phyloP scores from a whole-genome alignment of 2,888 invertebrate genomes.

The Campoplex capitator region DNA sequence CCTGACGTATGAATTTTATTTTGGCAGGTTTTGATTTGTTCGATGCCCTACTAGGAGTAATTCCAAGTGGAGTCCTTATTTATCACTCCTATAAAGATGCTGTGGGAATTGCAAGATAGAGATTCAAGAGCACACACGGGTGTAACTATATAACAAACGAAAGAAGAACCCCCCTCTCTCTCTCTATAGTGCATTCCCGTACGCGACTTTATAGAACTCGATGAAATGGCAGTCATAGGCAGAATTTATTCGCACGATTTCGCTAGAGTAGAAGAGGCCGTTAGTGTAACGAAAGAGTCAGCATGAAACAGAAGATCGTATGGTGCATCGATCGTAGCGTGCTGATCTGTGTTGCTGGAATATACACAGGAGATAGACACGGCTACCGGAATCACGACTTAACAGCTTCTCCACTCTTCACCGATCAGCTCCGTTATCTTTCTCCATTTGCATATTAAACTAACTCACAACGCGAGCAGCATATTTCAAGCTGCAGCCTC shows the following conservation, averaged over 20 bases:
- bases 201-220: slow-evolving; percentile 11
- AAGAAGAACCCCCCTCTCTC: slow-evolving; percentile 20
- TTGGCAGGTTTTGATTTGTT: not conserved
- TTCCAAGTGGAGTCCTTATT: slow-evolving; percentile 77
- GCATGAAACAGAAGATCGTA: slow-evolving; percentile 65
- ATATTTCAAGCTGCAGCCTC: slow-evolving; percentile 77
- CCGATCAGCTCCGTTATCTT: slow-evolving; percentile 83
- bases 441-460: slow-evolving; percentile 84
- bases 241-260: slow-evolving; percentile 39
- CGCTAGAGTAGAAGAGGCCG: slow-evolving; percentile 44
- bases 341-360: slow-evolving; percentile 35
- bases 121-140: slow-evolving; percentile 32
- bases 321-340: slow-evolving; percentile 52
- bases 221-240: slow-evolving; percentile 4
- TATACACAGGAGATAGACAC: slow-evolving; percentile 75
- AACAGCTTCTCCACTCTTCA: slow-evolving; percentile 80
- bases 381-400: slow-evolving; percentile 84
- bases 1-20: not conserved
- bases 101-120: slow-evolving; percentile 49
- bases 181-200: not conserved
- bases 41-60: slow-evolving; percentile 72
- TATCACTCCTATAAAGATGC: slow-evolving; percentile 81
- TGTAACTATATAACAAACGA: slow-evolving; percentile 39
- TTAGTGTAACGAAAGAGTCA: slow-evolving; percentile 58
- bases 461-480: slow-evolving; percentile 83